These are phyloP conservation scores for Acrobasis repandana DNA, from an alignment of 2,888 invertebrate genomes.

Conservation along the genomic window DNA sequence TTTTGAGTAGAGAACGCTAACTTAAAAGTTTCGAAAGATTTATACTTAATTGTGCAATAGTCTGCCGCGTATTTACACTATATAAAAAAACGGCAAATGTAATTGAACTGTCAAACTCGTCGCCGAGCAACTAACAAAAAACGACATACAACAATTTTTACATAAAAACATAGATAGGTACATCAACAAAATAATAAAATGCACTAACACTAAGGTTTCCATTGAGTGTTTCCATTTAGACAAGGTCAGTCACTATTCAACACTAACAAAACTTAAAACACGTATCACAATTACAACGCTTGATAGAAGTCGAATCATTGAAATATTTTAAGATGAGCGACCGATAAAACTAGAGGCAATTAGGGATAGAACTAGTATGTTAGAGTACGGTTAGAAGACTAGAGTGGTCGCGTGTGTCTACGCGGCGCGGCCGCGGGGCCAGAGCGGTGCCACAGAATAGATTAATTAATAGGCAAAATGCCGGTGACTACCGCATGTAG, in stretches of 20 bases:
- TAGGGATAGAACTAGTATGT: background rate
- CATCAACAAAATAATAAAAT: background rate
- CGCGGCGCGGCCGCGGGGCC: background rate
- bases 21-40: too few species aligned
- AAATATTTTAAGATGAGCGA: background rate
- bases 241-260: background rate
- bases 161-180: too few species aligned
- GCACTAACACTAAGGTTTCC: background rate
- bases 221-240: background rate
- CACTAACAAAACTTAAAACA: background rate
- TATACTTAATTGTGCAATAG: background rate
- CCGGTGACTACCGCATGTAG: background rate
- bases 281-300: background rate
- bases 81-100: background rate
- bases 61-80: background rate
- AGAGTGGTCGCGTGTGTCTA: background rate
- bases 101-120: background rate
- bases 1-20: too few species aligned
- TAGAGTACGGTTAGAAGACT: background rate
- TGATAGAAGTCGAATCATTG: background rate
- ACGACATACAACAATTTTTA: background rate
- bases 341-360: conserved; percentile 4
- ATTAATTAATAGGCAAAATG: background rate
- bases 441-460: background rate
- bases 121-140: background rate